Base-by-base conservation (phyloP, 2,888 invertebrate species). In the Macrophya annulata region DNA sequence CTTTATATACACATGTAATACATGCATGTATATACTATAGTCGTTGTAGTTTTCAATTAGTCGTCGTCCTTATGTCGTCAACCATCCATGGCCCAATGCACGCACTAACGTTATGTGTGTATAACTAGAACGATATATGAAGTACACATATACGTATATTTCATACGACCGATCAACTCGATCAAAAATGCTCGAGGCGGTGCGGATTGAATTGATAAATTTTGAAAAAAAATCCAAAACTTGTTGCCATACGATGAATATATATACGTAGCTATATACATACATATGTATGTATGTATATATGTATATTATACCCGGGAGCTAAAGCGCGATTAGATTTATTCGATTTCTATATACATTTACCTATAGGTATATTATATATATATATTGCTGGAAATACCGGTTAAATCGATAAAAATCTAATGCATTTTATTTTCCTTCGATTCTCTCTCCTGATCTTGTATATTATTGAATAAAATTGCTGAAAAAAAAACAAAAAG, bases 171-270 rank as follows among this genome's bases (percentile, higher is more conserved):
- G 62, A 62, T 62, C 25, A 12, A 21, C 25, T 12, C 25, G 62
- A 25, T 62, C 25, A 12, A 62, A 62, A 62, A 62, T 62, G 62
- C 62, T 62, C 25, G 25, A 62, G 62, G 62, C 62, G 62, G 62
- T 25, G 62, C 21, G 25, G 62, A 62, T 62, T 62, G 62, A 62
- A 62, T 62, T 72, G 71, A 72, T 40, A 72, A 72, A 17, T 72
- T 62, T 21, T 25, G 6, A 2, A 4, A 55, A 55, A 55, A 55
- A 55, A 55, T 2, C 8, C 21, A 12, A 62, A 62, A 62, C 62
- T 62, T 25, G 62, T 62, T 62, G 25, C 25, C 17, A 62, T 21
- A 25, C 62, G 55, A 55, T 55, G n/a, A 55, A 55, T 55, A 55
- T 55, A 55, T 55, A 55, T 55, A 55, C 55, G 55, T 21, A n/a